Evolutionary conservation across 1,140 invertebrate genomes (phyloP).

Genomic region (Plodia interpunctella): DNA sequence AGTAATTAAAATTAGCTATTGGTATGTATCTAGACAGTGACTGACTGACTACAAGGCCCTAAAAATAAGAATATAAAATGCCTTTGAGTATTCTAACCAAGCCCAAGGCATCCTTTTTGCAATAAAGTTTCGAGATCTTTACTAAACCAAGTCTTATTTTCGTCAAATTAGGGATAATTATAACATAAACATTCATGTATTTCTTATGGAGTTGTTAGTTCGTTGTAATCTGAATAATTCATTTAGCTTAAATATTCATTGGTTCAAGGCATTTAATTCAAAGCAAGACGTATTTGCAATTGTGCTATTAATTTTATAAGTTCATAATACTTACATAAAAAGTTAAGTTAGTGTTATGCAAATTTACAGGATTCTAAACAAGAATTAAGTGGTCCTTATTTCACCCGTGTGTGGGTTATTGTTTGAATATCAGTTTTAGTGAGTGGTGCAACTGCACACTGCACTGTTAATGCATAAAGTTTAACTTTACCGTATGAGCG

Average conservation of each 20-base stretch:
- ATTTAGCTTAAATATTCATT: neutral
- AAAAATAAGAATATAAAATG: neutral
- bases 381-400: neutral
- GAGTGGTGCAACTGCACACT: neutral
- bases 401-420: neutral
- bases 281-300: no score
- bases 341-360: no score
- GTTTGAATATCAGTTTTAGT: neutral
- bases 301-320: no score
- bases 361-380: no score
- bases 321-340: no score
- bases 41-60: no score
- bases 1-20: no score
- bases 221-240: neutral
- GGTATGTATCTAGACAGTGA: no score
- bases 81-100: constrained; percentile 8
- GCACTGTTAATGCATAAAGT: constrained; percentile 2
- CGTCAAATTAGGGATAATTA: neutral
- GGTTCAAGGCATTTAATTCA: neutral
- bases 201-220: neutral
- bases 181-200: neutral
- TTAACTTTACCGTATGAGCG: neutral
- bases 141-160: neutral
- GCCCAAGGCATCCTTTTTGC: constrained; percentile 17
- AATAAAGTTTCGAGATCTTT: no score